These are phyloP conservation scores for Scatophagus argus DNA, from an alignment of 2,113 vertebrate genomes.

Conservation along the genomic window DNA sequence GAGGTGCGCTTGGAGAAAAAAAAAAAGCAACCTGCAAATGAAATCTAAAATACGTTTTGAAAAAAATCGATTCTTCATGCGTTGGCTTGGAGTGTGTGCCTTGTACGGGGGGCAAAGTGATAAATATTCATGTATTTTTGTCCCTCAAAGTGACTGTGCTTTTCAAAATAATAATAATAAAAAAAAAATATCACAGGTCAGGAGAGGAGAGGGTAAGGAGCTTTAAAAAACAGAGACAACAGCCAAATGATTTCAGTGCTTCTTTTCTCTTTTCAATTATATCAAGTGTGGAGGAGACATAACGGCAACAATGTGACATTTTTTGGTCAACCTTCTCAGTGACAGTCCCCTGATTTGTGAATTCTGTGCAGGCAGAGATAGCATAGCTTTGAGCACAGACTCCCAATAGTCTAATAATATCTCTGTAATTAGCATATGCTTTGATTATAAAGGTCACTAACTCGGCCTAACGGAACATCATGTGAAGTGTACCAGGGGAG, in stretches of 20 bases:
- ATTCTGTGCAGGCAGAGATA: conserved; percentile 65
- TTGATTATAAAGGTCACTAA: conserved; percentile 81
- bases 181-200: conserved; percentile 44
- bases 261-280: conserved; percentile 31
- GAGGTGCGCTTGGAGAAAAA: not conserved
- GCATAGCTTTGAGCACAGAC: conserved; percentile 63
- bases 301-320: conserved; percentile 68
- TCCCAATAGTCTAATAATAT: conserved; percentile 74
- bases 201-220: conserved; percentile 19
- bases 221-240: conserved; percentile 37
- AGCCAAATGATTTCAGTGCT: conserved; percentile 23
- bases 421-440: conserved; percentile 78
- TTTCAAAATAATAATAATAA: no score
- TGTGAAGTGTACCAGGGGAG: conserved; percentile 65
- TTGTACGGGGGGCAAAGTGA: conserved; percentile 51
- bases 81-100: conserved; percentile 5
- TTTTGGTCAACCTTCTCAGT: conserved; percentile 62
- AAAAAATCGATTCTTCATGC: conserved; percentile 61
- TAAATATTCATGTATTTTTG: conserved; percentile 65
- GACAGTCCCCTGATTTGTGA: conserved; percentile 65
- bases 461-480: conserved; percentile 65
- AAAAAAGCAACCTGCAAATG: conserved; percentile 54
- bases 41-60: conserved; percentile 66
- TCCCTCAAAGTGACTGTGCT: conserved; percentile 37
- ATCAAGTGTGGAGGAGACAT: conserved; percentile 34